Percentiles rank a stretch among this genome's conserved stretches.
These are phyloP conservation scores for Agapornis roseicollis DNA, from an alignment of 2,113 vertebrate species.

Conservation along the genomic window DNA sequence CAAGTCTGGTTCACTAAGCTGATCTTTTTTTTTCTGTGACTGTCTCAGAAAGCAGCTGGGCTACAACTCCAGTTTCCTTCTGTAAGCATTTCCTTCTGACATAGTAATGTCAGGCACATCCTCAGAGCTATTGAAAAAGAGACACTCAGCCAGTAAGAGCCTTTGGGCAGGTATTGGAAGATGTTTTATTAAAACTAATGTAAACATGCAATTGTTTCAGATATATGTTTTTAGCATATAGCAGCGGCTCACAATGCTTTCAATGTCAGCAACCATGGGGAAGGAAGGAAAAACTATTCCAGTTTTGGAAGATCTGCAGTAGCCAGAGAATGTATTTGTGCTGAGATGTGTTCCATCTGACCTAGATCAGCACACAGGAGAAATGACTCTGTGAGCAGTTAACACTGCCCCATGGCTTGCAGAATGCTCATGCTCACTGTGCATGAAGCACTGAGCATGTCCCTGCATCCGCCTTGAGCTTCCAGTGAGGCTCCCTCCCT, in stretches of 20 bases:
- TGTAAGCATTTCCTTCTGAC: not conserved
- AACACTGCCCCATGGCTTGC: not conserved
- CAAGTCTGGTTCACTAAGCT: not conserved
- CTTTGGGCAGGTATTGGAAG: not conserved
- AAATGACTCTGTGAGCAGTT: not conserved
- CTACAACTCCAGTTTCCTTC: not conserved
- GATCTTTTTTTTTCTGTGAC: not conserved
- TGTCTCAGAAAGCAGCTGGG: not conserved
- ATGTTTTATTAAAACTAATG: not conserved
- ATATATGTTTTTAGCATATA: not conserved
- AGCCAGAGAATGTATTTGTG: not conserved
- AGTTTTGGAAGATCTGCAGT: not conserved
- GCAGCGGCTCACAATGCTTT: fast-evolving
- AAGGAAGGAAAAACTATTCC: not conserved
- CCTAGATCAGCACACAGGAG: not conserved
- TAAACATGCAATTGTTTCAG: not conserved
- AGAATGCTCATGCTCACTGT: not conserved
- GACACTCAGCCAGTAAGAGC: not conserved
- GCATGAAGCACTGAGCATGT: not conserved
- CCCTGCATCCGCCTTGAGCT: not conserved
- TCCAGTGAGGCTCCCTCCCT: not conserved
- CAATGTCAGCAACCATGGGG: not conserved
- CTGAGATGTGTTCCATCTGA: not conserved
- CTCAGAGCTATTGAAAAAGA: not conserved
- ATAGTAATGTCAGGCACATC: not conserved